Percentiles rank a stretch among this genome's conserved stretches.
These are phyloP conservation scores for Rhinolophus sinicus DNA, from an alignment of 2,113 vertebrate genomes.

Conservation along the genomic window DNA sequence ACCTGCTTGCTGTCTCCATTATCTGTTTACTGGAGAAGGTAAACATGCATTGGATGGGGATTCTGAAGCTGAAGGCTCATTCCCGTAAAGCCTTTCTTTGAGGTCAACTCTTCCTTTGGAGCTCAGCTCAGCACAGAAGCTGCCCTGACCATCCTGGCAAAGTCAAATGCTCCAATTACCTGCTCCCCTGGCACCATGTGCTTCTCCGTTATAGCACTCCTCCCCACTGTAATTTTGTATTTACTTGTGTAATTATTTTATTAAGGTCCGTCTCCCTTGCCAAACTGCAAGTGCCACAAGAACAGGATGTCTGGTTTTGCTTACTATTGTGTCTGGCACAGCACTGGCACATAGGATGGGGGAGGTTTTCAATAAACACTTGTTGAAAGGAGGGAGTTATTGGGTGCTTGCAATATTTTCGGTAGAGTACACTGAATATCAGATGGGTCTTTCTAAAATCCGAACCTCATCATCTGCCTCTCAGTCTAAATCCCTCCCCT, in stretches of 20 bases:
- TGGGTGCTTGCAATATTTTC: constrained; percentile 22
- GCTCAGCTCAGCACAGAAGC: constrained; percentile 1
- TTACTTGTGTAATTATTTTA: constrained; percentile 70
- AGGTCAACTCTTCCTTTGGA: not conserved
- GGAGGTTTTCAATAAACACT: not conserved
- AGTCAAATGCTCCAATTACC: constrained; percentile 5
- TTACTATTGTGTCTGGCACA: constrained; percentile 36
- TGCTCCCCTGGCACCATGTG: not conserved
- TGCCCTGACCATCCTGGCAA: constrained; percentile 1
- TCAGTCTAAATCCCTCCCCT: not conserved
- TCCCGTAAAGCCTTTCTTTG: not conserved
- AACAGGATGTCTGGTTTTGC: constrained; percentile 70
- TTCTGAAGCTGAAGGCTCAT: not conserved
- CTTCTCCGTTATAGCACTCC: constrained; percentile 40
- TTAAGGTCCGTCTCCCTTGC: constrained; percentile 62
- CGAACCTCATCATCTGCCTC: constrained; percentile 8
- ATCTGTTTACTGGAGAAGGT: not conserved
- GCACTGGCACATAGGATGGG: not conserved
- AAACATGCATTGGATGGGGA: not conserved
- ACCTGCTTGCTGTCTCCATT: not conserved
- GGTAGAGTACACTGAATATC: not conserved
- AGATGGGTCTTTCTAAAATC: constrained; percentile 44
- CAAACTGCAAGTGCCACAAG: constrained; percentile 62
- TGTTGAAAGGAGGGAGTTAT: not conserved
- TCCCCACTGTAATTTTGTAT: constrained; percentile 50